A percentile compares a stretch with the other conserved stretches of the same genome.
Conservation (phyloP, 1,140 invertebrate species). For the Mamestra configurata region DNA sequence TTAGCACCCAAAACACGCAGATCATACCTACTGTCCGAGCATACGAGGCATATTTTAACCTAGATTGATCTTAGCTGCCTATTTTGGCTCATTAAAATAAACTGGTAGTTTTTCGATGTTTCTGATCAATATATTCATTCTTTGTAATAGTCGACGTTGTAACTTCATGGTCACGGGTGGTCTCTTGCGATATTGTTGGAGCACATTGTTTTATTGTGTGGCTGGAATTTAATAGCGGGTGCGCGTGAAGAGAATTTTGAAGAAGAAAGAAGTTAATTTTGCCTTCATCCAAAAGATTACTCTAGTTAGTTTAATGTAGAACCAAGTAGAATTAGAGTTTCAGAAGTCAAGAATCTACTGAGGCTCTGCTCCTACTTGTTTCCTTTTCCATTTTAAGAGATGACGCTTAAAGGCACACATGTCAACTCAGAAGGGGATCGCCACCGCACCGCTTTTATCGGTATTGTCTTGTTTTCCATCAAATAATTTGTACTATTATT, state of each 20-base stretch:
- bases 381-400: too few relatives aligned
- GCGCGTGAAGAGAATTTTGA: not conserved
- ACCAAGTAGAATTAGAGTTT: too few relatives aligned
- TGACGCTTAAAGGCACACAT: too few relatives aligned
- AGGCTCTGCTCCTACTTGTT: too few relatives aligned
- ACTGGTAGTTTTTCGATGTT: not conserved
- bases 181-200: not conserved
- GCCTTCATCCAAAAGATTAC: too few relatives aligned
- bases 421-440: too few relatives aligned
- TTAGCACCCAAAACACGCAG: constrained; percentile 7
- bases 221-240: not conserved
- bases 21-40: not conserved
- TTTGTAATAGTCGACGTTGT: not conserved
- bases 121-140: not conserved
- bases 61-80: constrained; percentile 10
- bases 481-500: too few relatives aligned
- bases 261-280: constrained; percentile 14
- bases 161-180: constrained; percentile 27
- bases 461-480: too few relatives aligned
- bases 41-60: constrained; percentile 31
- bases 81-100: constrained; percentile 16
- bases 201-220: not conserved
- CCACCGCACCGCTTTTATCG: too few relatives aligned
- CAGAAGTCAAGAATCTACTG: too few relatives aligned
- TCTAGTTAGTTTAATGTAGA: too few relatives aligned